A percentile compares a stretch with the other conserved stretches of the same genome.
Conservation (phyloP, 1,140 invertebrate genomes). For the Pseudomyrmex cubaensis region DNA sequence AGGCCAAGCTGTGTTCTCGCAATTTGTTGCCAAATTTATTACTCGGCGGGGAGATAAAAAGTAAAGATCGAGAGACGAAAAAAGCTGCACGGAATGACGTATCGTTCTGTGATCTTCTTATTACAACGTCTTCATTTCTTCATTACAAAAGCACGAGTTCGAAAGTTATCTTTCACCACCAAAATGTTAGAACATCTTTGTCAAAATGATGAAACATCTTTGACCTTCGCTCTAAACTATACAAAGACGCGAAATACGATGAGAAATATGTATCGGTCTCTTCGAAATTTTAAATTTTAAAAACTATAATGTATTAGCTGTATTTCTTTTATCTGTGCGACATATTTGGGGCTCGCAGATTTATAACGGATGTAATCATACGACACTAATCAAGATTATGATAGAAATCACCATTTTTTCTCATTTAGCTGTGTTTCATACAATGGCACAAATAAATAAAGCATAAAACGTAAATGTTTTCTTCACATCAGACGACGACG, state of each 20-base stretch:
- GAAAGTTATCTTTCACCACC: conserved; percentile 27
- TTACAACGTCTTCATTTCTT: conserved; percentile 66
- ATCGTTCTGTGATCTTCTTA: conserved; percentile 64
- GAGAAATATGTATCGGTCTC: no score
- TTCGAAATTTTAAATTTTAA: not conserved
- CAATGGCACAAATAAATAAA: conserved; percentile 11
- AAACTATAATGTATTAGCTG: not conserved
- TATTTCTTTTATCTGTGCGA: no score
- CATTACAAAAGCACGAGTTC: not conserved
- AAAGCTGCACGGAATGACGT: conserved; percentile 67
- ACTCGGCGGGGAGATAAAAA: conserved; percentile 68
- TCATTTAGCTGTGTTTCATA: not conserved
- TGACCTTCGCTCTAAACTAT: not conserved
- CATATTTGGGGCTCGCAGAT: not conserved
- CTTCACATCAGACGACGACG: conserved; percentile 1
- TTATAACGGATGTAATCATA: not conserved
- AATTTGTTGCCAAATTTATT: conserved; percentile 76
- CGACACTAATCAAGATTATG: not conserved
- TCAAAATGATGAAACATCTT: not conserved
- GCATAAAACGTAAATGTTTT: conserved; percentile 9
- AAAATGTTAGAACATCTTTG: not conserved
- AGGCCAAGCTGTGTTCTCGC: conserved; percentile 73
- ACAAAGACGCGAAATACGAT: not conserved
- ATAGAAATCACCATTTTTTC: not conserved
- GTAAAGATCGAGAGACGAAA: conserved; percentile 64